Evolutionary conservation across 1,140 invertebrate species (phyloP), one percentile per base, ranked within the genome.

Genomic region (Drosophila takahashii): DNA sequence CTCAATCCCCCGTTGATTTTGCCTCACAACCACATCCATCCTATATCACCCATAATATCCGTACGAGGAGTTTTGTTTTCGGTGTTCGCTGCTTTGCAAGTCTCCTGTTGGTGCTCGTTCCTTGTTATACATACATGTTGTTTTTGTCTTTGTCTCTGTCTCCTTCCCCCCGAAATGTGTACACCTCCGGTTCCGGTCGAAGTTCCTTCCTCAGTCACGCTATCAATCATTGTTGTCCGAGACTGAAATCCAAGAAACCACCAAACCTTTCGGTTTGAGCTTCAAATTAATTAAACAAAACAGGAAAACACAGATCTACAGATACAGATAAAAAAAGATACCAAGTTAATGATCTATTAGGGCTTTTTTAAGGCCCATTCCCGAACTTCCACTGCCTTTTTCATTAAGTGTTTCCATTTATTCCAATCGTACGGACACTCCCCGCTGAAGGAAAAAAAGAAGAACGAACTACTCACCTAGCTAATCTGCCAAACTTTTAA

Each of bases 71-170:
- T 58, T 72, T 58, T 32, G 26, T 64, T 54, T 75, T 61, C 58
- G 36, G 66, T 42, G 54, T 60, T 75, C 51, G 71, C 60, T 54
- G 61, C 73, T 67, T 76, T 52, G 70, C 70, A 64, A 75, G 44
- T 75, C 61, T 77, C 76, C 48, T 39, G 70, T 76, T 76, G 61
- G 56, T 75, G 61, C 76, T 75, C 15, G 71, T 75, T 67, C 70
- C 44, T 48, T 69, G 41, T 61, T 73, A 48, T 66, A 52, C 48
- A 48, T 66, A 52, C 41, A 48, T 66, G 62, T 77, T 76, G 53
- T 66, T 66, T 66, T 57, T 64, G 32, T 52, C 54, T 52, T 50
- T 50, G 45, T 39, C 34, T 34, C 32, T 50, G 45, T 39, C 34
- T 34, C 32, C 53, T 27, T 10, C 15, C 36, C 29, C 50, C 26